Conservation (phyloP, 2,113 vertebrate species). For the Zapus hudsonius region DNA sequence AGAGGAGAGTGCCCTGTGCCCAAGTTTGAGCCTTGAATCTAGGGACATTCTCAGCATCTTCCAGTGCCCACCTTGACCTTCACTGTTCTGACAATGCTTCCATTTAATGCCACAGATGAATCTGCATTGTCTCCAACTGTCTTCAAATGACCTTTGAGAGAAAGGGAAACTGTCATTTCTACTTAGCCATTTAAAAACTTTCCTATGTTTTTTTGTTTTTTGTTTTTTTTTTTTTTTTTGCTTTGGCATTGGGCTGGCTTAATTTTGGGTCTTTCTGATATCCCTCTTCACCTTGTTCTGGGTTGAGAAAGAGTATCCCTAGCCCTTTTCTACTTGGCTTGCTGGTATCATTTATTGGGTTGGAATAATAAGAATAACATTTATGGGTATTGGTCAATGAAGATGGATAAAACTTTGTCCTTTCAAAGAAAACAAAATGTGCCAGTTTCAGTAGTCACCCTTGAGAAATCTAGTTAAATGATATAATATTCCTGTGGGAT, state of each 20-base stretch:
- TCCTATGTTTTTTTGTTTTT: no score
- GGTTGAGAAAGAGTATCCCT: neutral
- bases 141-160: conserved; percentile 26
- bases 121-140: conserved; percentile 33
- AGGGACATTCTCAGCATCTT: neutral
- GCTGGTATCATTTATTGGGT: neutral
- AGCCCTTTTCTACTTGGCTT: no score
- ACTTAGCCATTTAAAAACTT: neutral
- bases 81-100: neutral
- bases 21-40: neutral
- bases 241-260: neutral
- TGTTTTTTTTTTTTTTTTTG: no score
- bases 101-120: neutral
- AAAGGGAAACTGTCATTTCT: neutral
- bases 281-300: neutral
- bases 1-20: neutral
- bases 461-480: conserved; percentile 43
- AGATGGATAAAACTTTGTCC: no score
- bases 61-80: neutral
- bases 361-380: neutral
- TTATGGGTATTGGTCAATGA: conserved; percentile 26
- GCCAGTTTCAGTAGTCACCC: conserved; percentile 42
- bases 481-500: conserved; percentile 2
- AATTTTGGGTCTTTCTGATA: neutral
- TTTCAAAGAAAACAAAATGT: conserved; percentile 53